Conservation (phyloP, 2,113 vertebrate species). For the Ceyx cyanopectus region DNA sequence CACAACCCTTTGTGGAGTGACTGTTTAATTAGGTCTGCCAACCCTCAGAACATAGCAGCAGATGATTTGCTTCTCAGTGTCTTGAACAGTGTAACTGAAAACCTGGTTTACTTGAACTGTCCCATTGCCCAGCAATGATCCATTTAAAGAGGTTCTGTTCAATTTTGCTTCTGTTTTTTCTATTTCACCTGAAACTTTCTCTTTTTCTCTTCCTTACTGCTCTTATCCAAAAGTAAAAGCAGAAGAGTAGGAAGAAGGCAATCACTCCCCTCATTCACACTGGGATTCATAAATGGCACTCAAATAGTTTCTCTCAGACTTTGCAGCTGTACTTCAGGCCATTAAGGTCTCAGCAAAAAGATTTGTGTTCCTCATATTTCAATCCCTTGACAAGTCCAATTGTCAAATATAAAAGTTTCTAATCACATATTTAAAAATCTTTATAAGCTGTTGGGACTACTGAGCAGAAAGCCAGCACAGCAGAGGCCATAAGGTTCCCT, state of each 20-base stretch:
- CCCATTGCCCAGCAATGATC: background rate
- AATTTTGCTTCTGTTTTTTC: background rate
- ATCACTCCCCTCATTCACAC: background rate
- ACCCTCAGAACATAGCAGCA: background rate
- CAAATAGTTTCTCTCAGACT: background rate
- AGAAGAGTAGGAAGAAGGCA: background rate
- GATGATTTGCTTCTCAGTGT: background rate
- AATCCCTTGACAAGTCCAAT: background rate
- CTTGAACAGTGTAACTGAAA: background rate
- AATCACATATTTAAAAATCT: slow-evolving; percentile 45
- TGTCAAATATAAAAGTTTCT: slow-evolving; percentile 29
- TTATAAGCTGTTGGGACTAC: slow-evolving; percentile 34
- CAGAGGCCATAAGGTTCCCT: background rate
- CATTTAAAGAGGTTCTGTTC: background rate
- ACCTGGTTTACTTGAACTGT: background rate
- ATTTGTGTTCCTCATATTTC: slow-evolving; percentile 7
- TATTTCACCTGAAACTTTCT: background rate
- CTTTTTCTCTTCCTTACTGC: background rate
- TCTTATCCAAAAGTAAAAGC: background rate
- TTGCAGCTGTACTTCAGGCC: background rate
- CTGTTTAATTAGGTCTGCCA: background rate
- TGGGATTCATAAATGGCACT: background rate
- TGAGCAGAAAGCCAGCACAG: background rate
- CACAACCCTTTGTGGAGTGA: background rate
- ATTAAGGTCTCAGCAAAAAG: slow-evolving; percentile 7